A percentile compares a stretch with the other conserved stretches of the same genome.
Evolutionary conservation across 2,113 vertebrate genomes (phyloP).

Genomic region (Nesoenas mayeri): DNA sequence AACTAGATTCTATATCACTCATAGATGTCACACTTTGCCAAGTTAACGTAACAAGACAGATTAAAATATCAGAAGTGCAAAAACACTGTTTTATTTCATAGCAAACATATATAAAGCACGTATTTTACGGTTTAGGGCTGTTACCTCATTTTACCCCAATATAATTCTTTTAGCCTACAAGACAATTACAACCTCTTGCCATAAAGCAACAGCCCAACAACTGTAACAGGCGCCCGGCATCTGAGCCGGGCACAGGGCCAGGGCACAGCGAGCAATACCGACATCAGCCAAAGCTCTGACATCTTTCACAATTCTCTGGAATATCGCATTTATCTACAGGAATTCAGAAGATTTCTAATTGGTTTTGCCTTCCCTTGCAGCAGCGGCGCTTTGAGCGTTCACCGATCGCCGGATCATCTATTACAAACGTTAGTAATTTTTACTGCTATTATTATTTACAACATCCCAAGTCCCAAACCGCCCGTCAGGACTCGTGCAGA

Average conservation of each 20-base stretch:
- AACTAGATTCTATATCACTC: neutral
- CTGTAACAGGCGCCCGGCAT: neutral
- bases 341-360: neutral
- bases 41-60: neutral
- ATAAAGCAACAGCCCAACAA: neutral
- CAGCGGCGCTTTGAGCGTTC: neutral
- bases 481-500: fast-evolving
- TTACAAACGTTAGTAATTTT: neutral
- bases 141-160: neutral
- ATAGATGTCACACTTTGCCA: neutral
- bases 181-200: neutral
- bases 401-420: fast-evolving
- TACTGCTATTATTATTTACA: neutral
- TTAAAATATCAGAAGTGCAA: neutral
- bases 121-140: neutral
- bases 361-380: neutral
- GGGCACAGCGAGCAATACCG: neutral
- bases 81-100: neutral
- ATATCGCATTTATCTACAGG: neutral
- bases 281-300: neutral
- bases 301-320: neutral
- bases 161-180: neutral
- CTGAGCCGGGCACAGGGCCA: neutral
- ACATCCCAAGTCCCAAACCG: neutral
- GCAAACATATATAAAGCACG: neutral